A percentile compares a stretch with the other conserved stretches of the same genome.
Conservation (phyloP, 2,113 vertebrate genomes). For the Melanocharis versteri region DNA sequence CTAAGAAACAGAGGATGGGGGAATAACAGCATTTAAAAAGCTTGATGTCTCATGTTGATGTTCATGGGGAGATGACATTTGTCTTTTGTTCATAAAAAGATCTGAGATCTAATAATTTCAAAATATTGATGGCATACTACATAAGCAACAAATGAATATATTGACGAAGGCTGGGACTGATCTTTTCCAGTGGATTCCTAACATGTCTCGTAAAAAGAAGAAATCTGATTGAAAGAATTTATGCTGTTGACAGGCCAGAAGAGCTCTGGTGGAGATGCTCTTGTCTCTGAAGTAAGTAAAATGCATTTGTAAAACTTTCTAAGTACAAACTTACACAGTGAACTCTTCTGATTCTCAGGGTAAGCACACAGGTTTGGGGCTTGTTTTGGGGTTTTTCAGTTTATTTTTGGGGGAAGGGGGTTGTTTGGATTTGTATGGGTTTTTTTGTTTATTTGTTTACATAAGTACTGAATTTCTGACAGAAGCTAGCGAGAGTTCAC, state of each 20-base stretch:
- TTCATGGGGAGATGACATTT: slow-evolving; percentile 7
- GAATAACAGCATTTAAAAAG: neutral
- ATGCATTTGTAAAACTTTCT: neutral
- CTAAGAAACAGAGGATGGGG: neutral
- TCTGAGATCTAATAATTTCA: neutral
- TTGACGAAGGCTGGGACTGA: neutral
- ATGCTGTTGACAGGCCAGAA: neutral
- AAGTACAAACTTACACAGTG: neutral
- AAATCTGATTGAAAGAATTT: neutral
- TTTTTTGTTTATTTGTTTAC: neutral
- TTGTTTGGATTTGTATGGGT: neutral
- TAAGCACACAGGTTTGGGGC: neutral
- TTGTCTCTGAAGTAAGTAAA: neutral
- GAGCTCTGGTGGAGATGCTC: neutral
- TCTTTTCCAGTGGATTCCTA: neutral
- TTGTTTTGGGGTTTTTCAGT: rapidly evolving
- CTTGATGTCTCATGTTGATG: neutral
- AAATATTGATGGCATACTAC: neutral
- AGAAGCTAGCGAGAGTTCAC: neutral
- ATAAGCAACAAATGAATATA: neutral
- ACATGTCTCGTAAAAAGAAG: neutral
- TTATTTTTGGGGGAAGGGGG: rapidly evolving
- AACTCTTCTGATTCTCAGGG: neutral
- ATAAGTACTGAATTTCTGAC: neutral
- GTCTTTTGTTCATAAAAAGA: neutral